Percentiles rank a stretch among this genome's conserved stretches.
Evolutionary conservation across 1,140 invertebrate species (phyloP).

Genomic region (Euglossa dilemma): DNA sequence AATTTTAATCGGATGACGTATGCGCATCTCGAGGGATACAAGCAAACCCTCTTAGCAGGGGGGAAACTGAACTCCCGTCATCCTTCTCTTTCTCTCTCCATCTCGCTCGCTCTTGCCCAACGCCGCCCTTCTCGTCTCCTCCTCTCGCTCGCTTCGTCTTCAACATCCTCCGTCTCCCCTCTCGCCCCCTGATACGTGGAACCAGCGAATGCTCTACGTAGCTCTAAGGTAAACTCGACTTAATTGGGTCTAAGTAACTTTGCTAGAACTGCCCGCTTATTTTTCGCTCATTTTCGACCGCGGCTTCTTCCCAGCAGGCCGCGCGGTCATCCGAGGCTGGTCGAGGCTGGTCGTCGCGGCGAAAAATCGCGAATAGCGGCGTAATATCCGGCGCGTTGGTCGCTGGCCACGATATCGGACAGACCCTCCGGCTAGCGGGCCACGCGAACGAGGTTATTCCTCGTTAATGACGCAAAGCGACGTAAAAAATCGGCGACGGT

Average conservation of each 20-base stretch:
- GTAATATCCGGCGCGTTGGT: conserved; percentile 11
- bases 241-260: conserved; percentile 76
- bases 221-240: conserved; percentile 57
- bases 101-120: not conserved
- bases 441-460: conserved; percentile 16
- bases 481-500: not conserved
- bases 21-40: conserved; percentile 83
- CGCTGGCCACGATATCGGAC: conserved; percentile 2
- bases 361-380: not conserved
- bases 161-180: conserved; percentile 9
- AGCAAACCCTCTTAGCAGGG: conserved; percentile 82
- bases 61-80: conserved; percentile 60
- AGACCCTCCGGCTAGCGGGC: not conserved
- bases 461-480: conserved; percentile 33
- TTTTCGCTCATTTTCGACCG: conserved; percentile 64
- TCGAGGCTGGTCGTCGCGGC: too few species aligned
- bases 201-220: conserved; percentile 50
- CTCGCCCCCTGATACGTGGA: conserved; percentile 55
- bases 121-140: not conserved
- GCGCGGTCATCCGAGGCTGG: too few species aligned
- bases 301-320: not conserved
- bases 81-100: conserved; percentile 30
- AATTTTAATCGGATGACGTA: conserved; percentile 84
- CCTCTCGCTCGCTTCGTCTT: conserved; percentile 10
- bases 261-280: conserved; percentile 69